Conservation (phyloP, 1,140 invertebrate genomes). For the Alviniconcha marisindica region DNA sequence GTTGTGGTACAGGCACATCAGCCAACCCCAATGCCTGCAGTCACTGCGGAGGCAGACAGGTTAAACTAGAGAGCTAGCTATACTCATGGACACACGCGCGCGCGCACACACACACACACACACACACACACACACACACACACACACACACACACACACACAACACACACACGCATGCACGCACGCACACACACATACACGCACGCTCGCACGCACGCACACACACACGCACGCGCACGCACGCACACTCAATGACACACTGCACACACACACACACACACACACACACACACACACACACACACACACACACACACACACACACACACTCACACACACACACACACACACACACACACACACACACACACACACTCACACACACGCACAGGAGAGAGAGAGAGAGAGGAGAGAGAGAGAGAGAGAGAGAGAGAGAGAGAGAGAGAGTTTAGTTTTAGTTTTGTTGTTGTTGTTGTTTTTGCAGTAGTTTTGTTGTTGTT, state of each 20-base stretch:
- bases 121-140: neutral
- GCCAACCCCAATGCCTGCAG: no score
- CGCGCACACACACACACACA: neutral
- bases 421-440: no score
- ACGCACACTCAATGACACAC: neutral
- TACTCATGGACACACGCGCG: neutral
- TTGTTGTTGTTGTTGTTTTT: no score
- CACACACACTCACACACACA: slow-evolving; percentile 17
- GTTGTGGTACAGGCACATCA: no score
- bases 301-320: neutral
- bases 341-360: slow-evolving; percentile 2
- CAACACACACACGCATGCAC: neutral
- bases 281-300: neutral
- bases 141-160: neutral
- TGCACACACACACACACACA: slow-evolving; percentile 2
- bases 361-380: slow-evolving; percentile 17
- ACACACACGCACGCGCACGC: neutral
- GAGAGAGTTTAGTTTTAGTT: no score
- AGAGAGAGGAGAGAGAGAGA: neutral
- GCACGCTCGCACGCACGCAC: neutral
- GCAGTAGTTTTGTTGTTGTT: no score
- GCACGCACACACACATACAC: neutral
- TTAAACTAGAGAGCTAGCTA: no score
- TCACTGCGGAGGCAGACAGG: no score
- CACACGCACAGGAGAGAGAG: neutral